Conservation (phyloP, 2,797 vertebrate genomes). For the Sebastes steindachneri region DNA sequence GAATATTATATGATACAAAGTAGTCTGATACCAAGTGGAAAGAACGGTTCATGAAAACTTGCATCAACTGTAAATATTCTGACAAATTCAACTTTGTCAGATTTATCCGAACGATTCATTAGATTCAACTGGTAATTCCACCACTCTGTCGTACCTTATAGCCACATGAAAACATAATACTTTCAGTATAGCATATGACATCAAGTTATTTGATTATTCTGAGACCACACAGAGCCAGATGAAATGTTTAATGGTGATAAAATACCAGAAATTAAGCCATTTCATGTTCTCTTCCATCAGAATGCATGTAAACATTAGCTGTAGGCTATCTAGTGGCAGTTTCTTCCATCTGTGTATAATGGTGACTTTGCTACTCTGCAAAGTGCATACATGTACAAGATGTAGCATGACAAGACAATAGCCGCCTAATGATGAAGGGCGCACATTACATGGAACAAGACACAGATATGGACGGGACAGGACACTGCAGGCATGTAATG, state of each 20-base stretch:
- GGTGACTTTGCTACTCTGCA: slow-evolving; percentile 15
- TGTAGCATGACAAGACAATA: slow-evolving; percentile 58
- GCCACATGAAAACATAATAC: neutral
- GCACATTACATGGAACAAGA: slow-evolving; percentile 59
- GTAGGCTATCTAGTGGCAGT: neutral
- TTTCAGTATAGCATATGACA: neutral
- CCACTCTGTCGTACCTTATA: neutral
- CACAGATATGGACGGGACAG: slow-evolving; percentile 48
- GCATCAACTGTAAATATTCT: too few species aligned
- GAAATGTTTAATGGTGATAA: neutral
- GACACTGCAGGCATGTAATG: slow-evolving; percentile 56
- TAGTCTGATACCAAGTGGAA: neutral
- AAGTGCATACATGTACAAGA: slow-evolving; percentile 39
- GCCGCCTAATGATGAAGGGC: slow-evolving; percentile 71
- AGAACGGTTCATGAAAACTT: neutral
- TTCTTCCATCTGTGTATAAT: neutral
- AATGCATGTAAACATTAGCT: neutral
- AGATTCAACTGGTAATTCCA: neutral
- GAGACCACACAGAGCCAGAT: neutral
- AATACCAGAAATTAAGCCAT: neutral
- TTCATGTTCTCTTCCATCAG: neutral
- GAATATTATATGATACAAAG: neutral
- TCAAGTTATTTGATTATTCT: neutral
- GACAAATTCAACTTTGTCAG: too few species aligned
- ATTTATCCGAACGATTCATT: fast-evolving